Evolutionary conservation across 2,888 invertebrate genomes (phyloP), one percentile per base, ranked within the genome.

Genomic region (Orthosia gothica): DNA sequence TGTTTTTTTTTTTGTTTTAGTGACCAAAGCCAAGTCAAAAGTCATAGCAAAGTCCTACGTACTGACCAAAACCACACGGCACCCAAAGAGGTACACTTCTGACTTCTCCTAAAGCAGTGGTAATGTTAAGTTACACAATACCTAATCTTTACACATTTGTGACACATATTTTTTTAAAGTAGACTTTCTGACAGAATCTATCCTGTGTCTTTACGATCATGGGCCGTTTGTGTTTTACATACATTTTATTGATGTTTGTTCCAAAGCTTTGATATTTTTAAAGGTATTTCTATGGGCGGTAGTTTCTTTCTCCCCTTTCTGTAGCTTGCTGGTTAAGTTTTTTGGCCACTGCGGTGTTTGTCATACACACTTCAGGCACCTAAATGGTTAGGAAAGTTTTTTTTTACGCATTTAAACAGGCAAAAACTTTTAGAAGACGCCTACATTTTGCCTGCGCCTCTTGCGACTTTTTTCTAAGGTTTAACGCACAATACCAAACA

Each of bases 181-280:
- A 5, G 11, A 13, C 55, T 61, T 81, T 79, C 73, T 81, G 62
- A 18, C 5, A 2, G 23, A n/a, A 13, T 40, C 47, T 69, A 40
- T 12, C 3, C 2, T 15, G 40, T 69, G 62, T 7, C 52, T 82
- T 85, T 85, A 85, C 82, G 85, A 87, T 78, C 85, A 58, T 73
- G 58, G 58, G 72, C 59, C 82, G 75, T 87, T 84, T 80, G 74
- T 87, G 82, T 85, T 85, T 85, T 82, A 87, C 87, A 85, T 87
- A 84, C 79, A 84, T 87, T 85, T 85, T 85, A 87, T 87, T 82
- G 82, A 85, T 87, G 82, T 85, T 85, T 85, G 85, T 87, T 82
- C 85, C 82, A 80, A 84, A 73, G 79, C 85, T 82, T 82, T 82
- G 85, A 87, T 85, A 79, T 87, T 85, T 79, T 69, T 84, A n/a